These are phyloP conservation scores for Malacosoma neustria DNA, from an alignment of 2,888 invertebrate species.

Conservation along the genomic window DNA sequence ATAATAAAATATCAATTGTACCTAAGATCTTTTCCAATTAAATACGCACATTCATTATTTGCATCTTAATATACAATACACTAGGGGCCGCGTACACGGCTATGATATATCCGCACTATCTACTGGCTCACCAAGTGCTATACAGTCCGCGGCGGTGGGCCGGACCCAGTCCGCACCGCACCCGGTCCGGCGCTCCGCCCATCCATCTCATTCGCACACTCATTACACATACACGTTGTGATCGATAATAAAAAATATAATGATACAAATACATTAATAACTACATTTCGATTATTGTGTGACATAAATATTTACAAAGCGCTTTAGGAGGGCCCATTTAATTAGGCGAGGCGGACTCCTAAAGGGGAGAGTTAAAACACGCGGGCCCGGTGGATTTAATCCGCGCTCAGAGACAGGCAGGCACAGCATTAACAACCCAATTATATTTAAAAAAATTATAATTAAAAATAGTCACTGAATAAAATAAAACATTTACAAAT, in stretches of 20 bases:
- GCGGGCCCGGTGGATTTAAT: no score
- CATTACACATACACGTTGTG: conserved; percentile 67
- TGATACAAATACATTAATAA: conserved; percentile 72
- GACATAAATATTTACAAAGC: conserved; percentile 74
- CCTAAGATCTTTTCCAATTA: conserved; percentile 71
- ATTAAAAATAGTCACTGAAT: no score
- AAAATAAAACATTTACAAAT: no score
- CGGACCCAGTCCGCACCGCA: conserved; percentile 3
- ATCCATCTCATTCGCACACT: conserved; percentile 37
- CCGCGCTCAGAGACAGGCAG: no score
- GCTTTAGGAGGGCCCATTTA: conserved; percentile 56
- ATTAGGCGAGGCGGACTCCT: conserved; percentile 60
- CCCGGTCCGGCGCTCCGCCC: conserved; percentile 12
- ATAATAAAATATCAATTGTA: conserved; percentile 74
- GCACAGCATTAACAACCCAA: no score
- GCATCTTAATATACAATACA: conserved; percentile 61
- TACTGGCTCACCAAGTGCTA: conserved; percentile 33
- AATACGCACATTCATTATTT: conserved; percentile 60
- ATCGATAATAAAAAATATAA: conserved; percentile 73
- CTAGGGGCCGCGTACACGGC: conserved; percentile 30
- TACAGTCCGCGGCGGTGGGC: conserved; percentile 16
- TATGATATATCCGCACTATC: conserved; percentile 35
- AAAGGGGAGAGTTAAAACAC: no score
- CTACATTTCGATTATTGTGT: conserved; percentile 73
- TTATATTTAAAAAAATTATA: no score